Percentiles rank a stretch among this genome's conserved stretches.
These are phyloP conservation scores for Habrosyne pyritoides DNA, from an alignment of 2,888 invertebrate species.

Conservation along the genomic window DNA sequence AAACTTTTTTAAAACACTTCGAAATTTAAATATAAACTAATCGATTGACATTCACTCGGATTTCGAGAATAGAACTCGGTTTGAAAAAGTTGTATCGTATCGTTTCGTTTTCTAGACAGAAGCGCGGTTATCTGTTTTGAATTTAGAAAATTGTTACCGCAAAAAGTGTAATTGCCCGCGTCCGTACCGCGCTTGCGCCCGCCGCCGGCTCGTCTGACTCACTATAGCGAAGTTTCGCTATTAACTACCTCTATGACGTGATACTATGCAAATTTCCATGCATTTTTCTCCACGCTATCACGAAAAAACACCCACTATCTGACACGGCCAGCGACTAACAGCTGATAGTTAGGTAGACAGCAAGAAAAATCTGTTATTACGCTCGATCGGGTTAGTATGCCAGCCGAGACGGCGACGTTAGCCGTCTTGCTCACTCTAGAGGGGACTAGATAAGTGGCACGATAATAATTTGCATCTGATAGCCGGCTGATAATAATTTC, in stretches of 20 bases:
- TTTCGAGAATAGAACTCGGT: constrained; percentile 48
- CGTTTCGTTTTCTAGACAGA: constrained; percentile 64
- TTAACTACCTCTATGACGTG: constrained; percentile 49
- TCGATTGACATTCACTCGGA: constrained; percentile 12
- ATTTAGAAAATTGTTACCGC: constrained; percentile 65
- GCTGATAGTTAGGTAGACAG: constrained; percentile 58
- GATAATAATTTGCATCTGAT: constrained; percentile 76
- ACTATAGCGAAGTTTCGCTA: constrained; percentile 41
- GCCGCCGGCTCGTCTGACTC: constrained; percentile 60
- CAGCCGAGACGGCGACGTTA: constrained; percentile 55
- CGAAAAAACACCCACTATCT: constrained; percentile 37
- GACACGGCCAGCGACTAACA: constrained; percentile 48
- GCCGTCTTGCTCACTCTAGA: constrained; percentile 55
- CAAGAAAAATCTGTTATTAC: constrained; percentile 64
- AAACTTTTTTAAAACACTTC: constrained; percentile 3
- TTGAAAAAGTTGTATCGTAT: constrained; percentile 48
- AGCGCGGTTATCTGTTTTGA: constrained; percentile 50
- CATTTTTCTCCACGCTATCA: constrained; percentile 56
- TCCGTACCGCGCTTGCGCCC: constrained; percentile 60
- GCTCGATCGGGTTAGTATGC: constrained; percentile 75
- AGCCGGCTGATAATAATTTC: constrained; percentile 68
- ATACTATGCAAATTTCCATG: constrained; percentile 62
- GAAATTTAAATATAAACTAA: constrained; percentile 8
- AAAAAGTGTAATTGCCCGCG: constrained; percentile 65
- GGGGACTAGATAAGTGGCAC: constrained; percentile 72